Percentiles rank a stretch among this genome's conserved stretches.
phyloP scores from a whole-genome alignment of 2,888 invertebrate species.

The Calliopum simillimum region DNA sequence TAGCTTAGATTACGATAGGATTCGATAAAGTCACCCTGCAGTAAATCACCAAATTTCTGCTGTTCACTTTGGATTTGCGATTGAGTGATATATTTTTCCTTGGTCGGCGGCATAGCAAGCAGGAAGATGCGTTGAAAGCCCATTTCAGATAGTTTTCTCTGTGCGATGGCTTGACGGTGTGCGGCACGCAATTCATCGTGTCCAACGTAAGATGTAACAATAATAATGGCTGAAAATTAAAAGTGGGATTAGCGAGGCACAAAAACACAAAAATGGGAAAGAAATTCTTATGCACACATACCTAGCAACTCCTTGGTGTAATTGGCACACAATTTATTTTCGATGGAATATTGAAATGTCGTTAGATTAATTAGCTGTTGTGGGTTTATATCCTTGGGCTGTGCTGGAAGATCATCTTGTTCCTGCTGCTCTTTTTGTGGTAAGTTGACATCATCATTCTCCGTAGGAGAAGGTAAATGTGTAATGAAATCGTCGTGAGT shows the following conservation, averaged over 20 bases:
- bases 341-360: slow-evolving; percentile 57
- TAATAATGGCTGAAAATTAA: slow-evolving; percentile 64
- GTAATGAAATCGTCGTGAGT: slow-evolving; percentile 57
- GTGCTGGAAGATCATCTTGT: neutral
- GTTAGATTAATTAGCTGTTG: slow-evolving; percentile 57
- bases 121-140: slow-evolving; percentile 77
- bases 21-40: slow-evolving; percentile 83
- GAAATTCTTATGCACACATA: slow-evolving; percentile 38
- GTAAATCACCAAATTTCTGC: slow-evolving; percentile 74
- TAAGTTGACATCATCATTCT: neutral
- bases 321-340: slow-evolving; percentile 55
- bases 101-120: slow-evolving; percentile 72
- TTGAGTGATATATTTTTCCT: slow-evolving; percentile 71
- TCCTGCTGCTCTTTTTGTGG: neutral
- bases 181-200: slow-evolving; percentile 78
- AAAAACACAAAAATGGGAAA: neutral
- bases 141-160: slow-evolving; percentile 70
- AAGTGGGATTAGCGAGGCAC: neutral
- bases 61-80: slow-evolving; percentile 74
- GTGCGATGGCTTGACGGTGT: slow-evolving; percentile 76
- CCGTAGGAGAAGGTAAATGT: slow-evolving; percentile 43
- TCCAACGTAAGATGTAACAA: slow-evolving; percentile 83
- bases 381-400: slow-evolving; percentile 2
- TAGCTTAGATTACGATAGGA: slow-evolving; percentile 84
- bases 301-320: slow-evolving; percentile 61